These are phyloP conservation scores for Odontothrips loti DNA, from an alignment of 2,888 invertebrate genomes.

Conservation along the genomic window DNA sequence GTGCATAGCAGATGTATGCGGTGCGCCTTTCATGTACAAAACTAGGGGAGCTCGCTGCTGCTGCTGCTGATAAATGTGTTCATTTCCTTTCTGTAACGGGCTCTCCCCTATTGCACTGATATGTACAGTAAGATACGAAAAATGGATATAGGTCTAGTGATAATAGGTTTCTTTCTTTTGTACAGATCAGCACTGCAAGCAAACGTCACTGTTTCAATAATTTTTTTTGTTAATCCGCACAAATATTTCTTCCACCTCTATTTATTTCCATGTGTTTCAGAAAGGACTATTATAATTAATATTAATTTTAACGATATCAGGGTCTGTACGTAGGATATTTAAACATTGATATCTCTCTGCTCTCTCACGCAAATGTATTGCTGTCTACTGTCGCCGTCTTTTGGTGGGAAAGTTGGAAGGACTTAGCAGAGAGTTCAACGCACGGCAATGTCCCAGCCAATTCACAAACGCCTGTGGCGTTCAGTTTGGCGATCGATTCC, in stretches of 20 bases:
- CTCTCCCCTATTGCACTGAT: conserved; percentile 9
- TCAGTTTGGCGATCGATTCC: too few species aligned
- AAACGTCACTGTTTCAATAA: background rate
- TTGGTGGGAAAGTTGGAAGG: background rate
- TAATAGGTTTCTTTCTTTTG: background rate
- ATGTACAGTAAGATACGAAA: background rate
- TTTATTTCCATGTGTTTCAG: conserved; percentile 11
- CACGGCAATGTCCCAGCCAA: background rate
- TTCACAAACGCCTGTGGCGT: too few species aligned
- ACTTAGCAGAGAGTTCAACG: background rate
- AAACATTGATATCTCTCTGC: too few species aligned
- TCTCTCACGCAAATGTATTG: background rate
- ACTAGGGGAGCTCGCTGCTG: background rate
- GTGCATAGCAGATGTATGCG: background rate
- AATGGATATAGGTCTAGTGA: background rate
- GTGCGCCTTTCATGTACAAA: conserved; percentile 7
- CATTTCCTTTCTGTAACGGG: background rate
- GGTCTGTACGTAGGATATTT: background rate
- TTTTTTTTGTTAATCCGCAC: background rate
- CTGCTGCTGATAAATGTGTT: background rate
- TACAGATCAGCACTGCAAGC: background rate
- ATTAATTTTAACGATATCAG: background rate
- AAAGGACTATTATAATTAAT: background rate
- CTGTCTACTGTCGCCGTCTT: background rate
- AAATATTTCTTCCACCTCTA: conserved; percentile 24